phyloP scores from a whole-genome alignment of 2,113 vertebrate genomes.

The Hippocampus abdominalis region DNA sequence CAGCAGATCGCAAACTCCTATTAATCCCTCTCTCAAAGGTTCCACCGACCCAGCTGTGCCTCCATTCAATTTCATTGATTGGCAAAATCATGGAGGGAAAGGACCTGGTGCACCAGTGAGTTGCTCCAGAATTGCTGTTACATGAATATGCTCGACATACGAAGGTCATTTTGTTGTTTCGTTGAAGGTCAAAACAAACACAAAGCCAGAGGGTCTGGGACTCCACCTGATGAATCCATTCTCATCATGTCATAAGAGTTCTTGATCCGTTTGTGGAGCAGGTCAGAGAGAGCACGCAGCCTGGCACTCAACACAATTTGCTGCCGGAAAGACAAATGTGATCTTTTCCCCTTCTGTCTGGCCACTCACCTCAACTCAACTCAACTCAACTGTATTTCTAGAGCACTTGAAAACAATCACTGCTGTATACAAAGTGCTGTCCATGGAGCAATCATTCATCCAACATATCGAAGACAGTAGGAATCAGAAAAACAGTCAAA shows the following conservation, averaged over 20 bases:
- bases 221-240: neutral
- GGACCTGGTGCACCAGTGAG: neutral
- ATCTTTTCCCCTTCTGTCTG: too few species aligned
- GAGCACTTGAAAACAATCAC: too few species aligned
- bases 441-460: too few species aligned
- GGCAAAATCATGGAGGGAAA: slow-evolving; percentile 24
- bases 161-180: neutral
- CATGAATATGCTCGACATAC: neutral
- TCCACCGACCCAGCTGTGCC: slow-evolving; percentile 13
- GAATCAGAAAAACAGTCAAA: too few species aligned
- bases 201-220: neutral
- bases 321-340: too few species aligned
- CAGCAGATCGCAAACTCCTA: slow-evolving; percentile 58
- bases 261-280: neutral
- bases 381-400: too few species aligned
- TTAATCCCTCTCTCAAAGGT: slow-evolving; percentile 57
- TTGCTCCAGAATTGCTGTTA: neutral
- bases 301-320: neutral
- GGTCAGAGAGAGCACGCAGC: neutral
- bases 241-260: neutral
- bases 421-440: too few species aligned
- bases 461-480: too few species aligned
- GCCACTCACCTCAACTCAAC: too few species aligned
- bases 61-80: slow-evolving; percentile 16
- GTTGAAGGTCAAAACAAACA: neutral